Conservation (phyloP, 2,888 invertebrate species). For the Helleia helle region DNA sequence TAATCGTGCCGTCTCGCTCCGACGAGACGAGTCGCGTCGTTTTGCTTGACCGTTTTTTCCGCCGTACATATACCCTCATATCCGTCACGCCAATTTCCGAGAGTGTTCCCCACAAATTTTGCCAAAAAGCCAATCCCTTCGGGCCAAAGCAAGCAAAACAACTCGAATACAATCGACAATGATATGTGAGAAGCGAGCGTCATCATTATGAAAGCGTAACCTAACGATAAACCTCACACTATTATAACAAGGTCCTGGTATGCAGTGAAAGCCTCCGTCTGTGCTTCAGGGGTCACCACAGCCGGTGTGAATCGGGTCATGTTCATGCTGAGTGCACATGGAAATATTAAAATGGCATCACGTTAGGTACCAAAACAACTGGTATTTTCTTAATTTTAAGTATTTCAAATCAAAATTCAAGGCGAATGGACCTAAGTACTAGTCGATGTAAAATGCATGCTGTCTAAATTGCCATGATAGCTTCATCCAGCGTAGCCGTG, state of each 20-base stretch:
- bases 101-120: constrained; percentile 6
- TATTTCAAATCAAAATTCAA: constrained; percentile 7
- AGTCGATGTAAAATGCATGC: neutral
- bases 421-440: neutral
- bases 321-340: constrained; percentile 48
- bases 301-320: constrained; percentile 70
- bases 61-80: constrained; percentile 1
- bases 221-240: constrained; percentile 43
- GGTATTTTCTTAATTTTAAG: too few relatives aligned
- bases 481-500: neutral
- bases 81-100: neutral
- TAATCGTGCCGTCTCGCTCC: constrained; percentile 14
- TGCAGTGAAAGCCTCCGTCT: constrained; percentile 47
- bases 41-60: constrained; percentile 23
- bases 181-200: constrained; percentile 68
- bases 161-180: constrained; percentile 55
- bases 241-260: constrained; percentile 35
- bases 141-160: constrained; percentile 69
- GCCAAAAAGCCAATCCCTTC: constrained; percentile 26
- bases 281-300: constrained; percentile 44
- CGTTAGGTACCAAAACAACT: constrained; percentile 15
- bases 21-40: constrained; percentile 21
- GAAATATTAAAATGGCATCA: constrained; percentile 37
- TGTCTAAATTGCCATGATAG: neutral
- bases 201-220: constrained; percentile 58